phyloP scores from a whole-genome alignment of 2,797 vertebrate genomes.

The Molossus molossus region DNA sequence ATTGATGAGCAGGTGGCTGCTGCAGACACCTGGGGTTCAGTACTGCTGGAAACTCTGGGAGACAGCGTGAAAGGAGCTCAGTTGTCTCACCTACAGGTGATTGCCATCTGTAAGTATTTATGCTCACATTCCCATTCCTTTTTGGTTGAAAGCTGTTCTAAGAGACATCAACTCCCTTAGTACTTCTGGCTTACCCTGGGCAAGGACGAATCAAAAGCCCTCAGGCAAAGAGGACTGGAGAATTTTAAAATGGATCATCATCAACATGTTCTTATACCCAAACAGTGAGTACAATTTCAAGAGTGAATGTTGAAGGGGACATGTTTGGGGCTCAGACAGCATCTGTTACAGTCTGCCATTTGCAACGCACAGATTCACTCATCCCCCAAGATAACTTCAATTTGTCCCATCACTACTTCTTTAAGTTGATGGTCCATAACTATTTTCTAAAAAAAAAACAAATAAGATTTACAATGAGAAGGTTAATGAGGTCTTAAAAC shows the following conservation, averaged over 20 bases:
- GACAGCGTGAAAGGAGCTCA: neutral
- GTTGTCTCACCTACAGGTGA: neutral
- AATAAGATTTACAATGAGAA: slow-evolving; percentile 3
- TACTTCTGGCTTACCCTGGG: neutral
- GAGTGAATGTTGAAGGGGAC: neutral
- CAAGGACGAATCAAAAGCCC: neutral
- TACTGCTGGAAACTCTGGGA: neutral
- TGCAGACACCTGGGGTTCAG: neutral
- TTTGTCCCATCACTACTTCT: slow-evolving; percentile 41
- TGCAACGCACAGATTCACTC: slow-evolving; percentile 6
- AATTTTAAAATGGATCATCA: neutral
- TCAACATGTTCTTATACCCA: neutral
- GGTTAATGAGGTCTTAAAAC: neutral
- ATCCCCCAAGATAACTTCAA: slow-evolving; percentile 22
- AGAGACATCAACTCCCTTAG: neutral
- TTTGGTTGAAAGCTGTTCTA: neutral
- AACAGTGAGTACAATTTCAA: neutral
- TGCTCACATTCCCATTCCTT: neutral
- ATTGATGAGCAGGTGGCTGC: neutral
- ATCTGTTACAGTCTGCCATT: neutral
- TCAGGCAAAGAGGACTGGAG: neutral
- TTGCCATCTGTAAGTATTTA: neutral
- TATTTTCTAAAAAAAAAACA: slow-evolving; percentile 16
- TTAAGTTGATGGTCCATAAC: slow-evolving; percentile 58
- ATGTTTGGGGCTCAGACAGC: neutral